These are phyloP conservation scores for Balaeniceps rex DNA, from an alignment of 2,113 vertebrate genomes.

Conservation along the genomic window DNA sequence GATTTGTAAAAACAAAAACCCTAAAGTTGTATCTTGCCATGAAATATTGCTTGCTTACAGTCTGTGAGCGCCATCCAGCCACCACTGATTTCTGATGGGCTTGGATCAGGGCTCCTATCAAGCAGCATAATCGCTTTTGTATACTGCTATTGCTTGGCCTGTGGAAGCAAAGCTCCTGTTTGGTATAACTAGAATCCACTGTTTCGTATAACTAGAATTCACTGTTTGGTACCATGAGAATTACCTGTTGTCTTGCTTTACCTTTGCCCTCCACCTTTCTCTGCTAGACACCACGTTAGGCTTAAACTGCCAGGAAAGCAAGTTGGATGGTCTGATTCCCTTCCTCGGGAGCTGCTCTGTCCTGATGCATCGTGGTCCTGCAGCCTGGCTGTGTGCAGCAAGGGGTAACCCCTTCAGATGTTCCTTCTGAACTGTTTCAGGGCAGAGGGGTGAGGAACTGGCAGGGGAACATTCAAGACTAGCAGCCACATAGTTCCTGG, in stretches of 20 bases:
- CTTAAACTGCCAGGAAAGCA: neutral
- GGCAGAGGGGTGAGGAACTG: neutral
- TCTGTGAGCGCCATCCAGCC: neutral
- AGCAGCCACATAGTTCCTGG: neutral
- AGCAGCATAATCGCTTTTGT: neutral
- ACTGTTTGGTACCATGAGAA: neutral
- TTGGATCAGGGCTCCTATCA: neutral
- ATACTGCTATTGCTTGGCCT: rapidly evolving
- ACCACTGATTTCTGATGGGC: neutral
- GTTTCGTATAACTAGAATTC: neutral
- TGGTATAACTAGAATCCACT: neutral
- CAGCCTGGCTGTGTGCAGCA: neutral
- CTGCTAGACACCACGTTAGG: neutral
- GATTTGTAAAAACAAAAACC: neutral
- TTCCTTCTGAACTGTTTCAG: neutral
- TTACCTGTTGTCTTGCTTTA: neutral
- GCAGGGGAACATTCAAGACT: neutral
- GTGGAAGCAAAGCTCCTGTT: neutral
- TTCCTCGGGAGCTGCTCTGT: neutral
- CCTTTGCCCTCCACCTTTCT: neutral
- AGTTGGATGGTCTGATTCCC: neutral
- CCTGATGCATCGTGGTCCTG: neutral
- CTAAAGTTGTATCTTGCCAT: neutral
- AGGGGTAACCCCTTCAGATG: neutral
- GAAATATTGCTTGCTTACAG: neutral